These are phyloP conservation scores for Tachuris rubrigastra DNA, from an alignment of 2,113 vertebrate species.

Conservation along the genomic window DNA sequence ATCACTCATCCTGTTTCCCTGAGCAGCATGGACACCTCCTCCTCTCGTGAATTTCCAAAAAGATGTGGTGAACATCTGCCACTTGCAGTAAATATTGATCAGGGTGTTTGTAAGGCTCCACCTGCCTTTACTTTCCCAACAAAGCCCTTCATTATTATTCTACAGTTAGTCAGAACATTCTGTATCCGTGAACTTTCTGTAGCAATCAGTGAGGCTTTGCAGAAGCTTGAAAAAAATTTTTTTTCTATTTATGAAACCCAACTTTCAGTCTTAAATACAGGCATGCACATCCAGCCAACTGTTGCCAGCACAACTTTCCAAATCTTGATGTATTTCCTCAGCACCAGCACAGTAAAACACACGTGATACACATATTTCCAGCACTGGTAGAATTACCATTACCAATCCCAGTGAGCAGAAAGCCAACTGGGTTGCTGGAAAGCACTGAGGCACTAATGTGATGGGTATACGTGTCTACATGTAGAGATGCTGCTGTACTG, in stretches of 20 bases:
- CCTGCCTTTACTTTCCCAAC: constrained; percentile 2
- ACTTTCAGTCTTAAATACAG: neutral
- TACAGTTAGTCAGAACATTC: neutral
- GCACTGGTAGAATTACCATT: neutral
- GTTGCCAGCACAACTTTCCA: neutral
- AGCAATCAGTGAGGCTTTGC: neutral
- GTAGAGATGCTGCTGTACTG: neutral
- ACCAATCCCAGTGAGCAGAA: neutral
- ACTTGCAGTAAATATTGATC: neutral
- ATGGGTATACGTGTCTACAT: neutral
- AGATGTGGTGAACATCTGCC: neutral
- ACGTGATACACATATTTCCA: neutral
- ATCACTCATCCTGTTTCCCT: neutral
- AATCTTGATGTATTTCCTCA: neutral
- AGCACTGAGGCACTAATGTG: neutral
- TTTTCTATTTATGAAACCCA: neutral
- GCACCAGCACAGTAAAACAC: neutral
- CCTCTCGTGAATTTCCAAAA: neutral
- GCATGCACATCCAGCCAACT: neutral
- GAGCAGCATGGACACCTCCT: neutral
- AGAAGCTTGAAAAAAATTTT: neutral
- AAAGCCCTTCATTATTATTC: constrained; percentile 24
- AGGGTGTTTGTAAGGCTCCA: neutral
- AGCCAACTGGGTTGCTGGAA: neutral
- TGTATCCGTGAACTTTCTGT: neutral